Conservation (phyloP, 2,113 vertebrate genomes). For the Forbesichthys agassizii region DNA sequence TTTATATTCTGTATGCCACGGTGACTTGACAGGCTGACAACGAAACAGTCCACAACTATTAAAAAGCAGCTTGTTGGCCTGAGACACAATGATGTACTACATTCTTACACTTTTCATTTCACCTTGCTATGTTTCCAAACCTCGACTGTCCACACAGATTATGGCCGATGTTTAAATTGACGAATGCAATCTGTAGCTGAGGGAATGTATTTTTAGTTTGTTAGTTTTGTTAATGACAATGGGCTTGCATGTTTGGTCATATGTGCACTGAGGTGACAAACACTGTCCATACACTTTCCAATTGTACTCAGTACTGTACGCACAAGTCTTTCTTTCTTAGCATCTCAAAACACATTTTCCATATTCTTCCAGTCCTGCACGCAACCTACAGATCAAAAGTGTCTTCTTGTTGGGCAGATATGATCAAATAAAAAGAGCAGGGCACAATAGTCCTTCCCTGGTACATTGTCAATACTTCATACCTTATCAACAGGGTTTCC, state of each 20-base stretch:
- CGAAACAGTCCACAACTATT: background rate
- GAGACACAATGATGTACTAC: background rate
- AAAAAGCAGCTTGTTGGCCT: conserved; percentile 3
- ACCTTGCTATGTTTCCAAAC: background rate
- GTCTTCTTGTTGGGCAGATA: conserved; percentile 27
- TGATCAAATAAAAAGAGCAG: conserved; percentile 1
- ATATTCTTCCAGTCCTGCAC: background rate
- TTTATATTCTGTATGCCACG: background rate
- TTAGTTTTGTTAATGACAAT: background rate
- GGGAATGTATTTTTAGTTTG: background rate
- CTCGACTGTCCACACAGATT: background rate
- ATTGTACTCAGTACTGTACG: background rate
- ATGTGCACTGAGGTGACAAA: background rate
- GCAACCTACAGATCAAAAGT: conserved; percentile 13
- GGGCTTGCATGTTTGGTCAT: background rate
- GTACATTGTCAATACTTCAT: conserved; percentile 22
- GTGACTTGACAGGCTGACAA: background rate
- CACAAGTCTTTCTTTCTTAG: conserved; percentile 1
- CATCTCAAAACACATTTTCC: conserved; percentile 9
- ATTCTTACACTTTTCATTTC: background rate
- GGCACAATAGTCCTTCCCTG: conserved; percentile 26
- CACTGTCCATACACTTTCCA: background rate
- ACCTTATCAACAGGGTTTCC: background rate
- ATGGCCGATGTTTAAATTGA: background rate
- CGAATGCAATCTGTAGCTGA: background rate